phyloP scores from a whole-genome alignment of 2,113 vertebrate species.

The Gasterosteus aculeatus region DNA sequence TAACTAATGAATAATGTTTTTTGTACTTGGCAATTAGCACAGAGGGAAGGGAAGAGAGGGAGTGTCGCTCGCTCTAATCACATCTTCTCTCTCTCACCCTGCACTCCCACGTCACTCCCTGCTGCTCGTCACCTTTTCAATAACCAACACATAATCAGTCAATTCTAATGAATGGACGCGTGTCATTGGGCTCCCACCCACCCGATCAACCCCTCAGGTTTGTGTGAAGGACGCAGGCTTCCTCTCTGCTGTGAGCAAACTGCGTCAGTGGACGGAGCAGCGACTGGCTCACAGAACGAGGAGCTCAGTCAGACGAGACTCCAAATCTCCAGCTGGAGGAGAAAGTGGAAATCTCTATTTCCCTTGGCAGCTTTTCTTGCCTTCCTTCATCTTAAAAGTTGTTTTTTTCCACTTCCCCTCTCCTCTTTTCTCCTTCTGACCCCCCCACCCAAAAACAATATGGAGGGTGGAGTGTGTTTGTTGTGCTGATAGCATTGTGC shows the following conservation, averaged over 20 bases:
- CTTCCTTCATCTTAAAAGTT: constrained; percentile 32
- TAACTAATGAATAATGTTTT: constrained; percentile 32
- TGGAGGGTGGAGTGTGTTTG: not conserved
- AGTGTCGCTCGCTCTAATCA: constrained; percentile 25
- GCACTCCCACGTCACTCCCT: constrained; percentile 41
- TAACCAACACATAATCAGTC: constrained; percentile 35
- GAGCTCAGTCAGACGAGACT: constrained; percentile 23
- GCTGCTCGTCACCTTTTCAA: constrained; percentile 52
- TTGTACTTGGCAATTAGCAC: constrained; percentile 11
- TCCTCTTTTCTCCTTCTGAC: constrained; percentile 11
- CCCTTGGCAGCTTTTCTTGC: constrained; percentile 24
- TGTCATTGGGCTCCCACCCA: constrained; percentile 2
- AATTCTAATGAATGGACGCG: constrained; percentile 35
- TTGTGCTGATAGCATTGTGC: not conserved
- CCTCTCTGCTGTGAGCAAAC: constrained; percentile 27
- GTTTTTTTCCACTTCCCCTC: constrained; percentile 15
- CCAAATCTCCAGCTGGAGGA: constrained; percentile 2
- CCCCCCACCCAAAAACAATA: not conserved
- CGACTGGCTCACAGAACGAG: not conserved
- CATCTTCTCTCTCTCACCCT: constrained; percentile 27
- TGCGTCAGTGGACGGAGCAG: constrained; percentile 48
- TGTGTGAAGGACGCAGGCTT: not conserved
- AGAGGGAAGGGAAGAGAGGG: constrained; percentile 21
- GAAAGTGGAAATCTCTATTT: not conserved
- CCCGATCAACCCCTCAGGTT: not conserved